Percentiles rank a stretch among this genome's conserved stretches.
phyloP scores from a whole-genome alignment of 2,888 invertebrate genomes.

The Tetragonula carbonaria region DNA sequence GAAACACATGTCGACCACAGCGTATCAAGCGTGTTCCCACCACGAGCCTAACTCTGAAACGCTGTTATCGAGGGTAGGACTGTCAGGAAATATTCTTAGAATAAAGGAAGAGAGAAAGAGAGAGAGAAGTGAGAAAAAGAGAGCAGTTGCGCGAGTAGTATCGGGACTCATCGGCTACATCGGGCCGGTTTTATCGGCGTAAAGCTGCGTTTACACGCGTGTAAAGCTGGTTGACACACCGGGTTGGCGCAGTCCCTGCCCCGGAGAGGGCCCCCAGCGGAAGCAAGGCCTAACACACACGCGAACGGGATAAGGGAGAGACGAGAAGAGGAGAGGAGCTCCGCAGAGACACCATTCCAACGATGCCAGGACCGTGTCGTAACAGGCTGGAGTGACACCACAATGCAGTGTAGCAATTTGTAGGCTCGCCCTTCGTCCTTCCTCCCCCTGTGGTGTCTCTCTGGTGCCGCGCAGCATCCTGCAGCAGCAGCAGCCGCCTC shows the following conservation, averaged over 20 bases:
- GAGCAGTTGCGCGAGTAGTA: constrained; percentile 47
- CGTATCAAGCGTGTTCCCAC: constrained; percentile 27
- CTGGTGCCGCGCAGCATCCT: constrained; percentile 9
- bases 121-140: not conserved
- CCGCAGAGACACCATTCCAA: constrained; percentile 82
- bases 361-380: constrained; percentile 83
- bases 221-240: constrained; percentile 64
- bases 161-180: constrained; percentile 49
- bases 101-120: not conserved
- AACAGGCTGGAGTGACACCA: constrained; percentile 83
- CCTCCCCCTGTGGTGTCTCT: constrained; percentile 48
- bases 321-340: constrained; percentile 51
- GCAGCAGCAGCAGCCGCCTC: constrained; percentile 29
- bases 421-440: constrained; percentile 81
- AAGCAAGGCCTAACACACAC: constrained; percentile 31
- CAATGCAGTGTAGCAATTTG: constrained; percentile 84
- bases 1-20: constrained; percentile 35
- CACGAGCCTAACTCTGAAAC: constrained; percentile 41
- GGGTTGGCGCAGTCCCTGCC: not conserved
- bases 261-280: constrained; percentile 29
- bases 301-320: constrained; percentile 44
- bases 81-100: constrained; percentile 36
- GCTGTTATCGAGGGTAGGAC: constrained; percentile 39
- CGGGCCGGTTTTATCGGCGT: constrained; percentile 58
- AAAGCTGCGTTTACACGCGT: constrained; percentile 72